phyloP scores from a whole-genome alignment of 2,888 invertebrate species.

The Callyntrura guangdongensis region DNA sequence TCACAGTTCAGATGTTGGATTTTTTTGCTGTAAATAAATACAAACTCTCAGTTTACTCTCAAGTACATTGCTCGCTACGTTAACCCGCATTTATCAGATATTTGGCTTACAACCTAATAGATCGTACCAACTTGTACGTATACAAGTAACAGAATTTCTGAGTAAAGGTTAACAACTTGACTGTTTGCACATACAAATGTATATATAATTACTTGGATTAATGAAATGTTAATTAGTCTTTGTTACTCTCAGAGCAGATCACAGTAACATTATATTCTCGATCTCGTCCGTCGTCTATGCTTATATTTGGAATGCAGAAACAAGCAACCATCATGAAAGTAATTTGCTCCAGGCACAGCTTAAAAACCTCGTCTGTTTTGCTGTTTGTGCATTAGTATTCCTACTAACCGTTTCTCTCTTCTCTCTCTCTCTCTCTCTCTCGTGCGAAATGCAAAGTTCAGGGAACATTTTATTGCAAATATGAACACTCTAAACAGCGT shows the following conservation, averaged over 20 bases:
- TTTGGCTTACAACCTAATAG: too few species aligned
- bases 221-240: slow-evolving; percentile 80
- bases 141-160: background rate
- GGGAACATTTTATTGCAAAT: slow-evolving; percentile 42
- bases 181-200: background rate
- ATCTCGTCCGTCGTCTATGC: background rate
- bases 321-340: too few species aligned
- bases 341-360: background rate
- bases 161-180: background rate
- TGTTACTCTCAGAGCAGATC: slow-evolving; percentile 21
- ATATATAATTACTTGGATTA: slow-evolving; percentile 59
- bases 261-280: background rate
- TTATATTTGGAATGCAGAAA: background rate
- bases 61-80: too few species aligned
- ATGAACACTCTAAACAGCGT: background rate
- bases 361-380: background rate
- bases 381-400: background rate
- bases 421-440: slow-evolving; percentile 14
- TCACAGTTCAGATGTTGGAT: background rate
- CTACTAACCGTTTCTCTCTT: background rate
- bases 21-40: too few species aligned
- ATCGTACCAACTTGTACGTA: too few species aligned
- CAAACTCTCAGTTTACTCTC: too few species aligned
- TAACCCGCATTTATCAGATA: too few species aligned
- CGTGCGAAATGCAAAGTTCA: slow-evolving; percentile 2